These are phyloP conservation scores for Drosophila colorata DNA, from an alignment of 2,888 invertebrate genomes.

Conservation along the genomic window DNA sequence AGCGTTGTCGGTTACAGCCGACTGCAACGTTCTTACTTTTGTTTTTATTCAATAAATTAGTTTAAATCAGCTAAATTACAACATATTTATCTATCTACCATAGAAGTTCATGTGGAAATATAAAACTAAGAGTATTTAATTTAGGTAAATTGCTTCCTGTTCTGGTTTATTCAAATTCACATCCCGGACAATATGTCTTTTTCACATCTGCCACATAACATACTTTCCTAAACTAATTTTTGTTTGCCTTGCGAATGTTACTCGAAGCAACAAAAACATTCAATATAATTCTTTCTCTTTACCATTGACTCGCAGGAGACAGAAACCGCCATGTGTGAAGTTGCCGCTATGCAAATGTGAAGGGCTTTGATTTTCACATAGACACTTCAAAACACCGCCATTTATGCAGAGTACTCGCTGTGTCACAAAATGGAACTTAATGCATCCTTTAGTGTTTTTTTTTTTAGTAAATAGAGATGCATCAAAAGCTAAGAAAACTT, in stretches of 20 bases:
- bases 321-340: conserved; percentile 33
- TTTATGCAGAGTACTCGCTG: conserved; percentile 50
- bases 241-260: conserved; percentile 8
- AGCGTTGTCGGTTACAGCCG: no score
- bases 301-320: conserved; percentile 19
- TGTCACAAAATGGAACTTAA: conserved; percentile 58
- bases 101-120: not conserved
- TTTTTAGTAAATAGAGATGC: conserved; percentile 36
- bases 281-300: conserved; percentile 41
- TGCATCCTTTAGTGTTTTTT: conserved; percentile 54
- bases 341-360: conserved; percentile 53
- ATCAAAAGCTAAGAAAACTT: conserved; percentile 11
- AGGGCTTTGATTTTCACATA: conserved; percentile 52
- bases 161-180: not conserved
- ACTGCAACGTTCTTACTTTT: no score
- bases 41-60: no score
- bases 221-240: conserved; percentile 14
- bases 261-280: conserved; percentile 27
- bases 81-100: not conserved
- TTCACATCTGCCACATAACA: conserved; percentile 8
- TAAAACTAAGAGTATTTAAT: not conserved
- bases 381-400: conserved; percentile 29
- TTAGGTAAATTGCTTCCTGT: not conserved
- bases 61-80: no score
- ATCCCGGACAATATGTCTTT: not conserved